These are phyloP conservation scores for Nycteola revayana DNA, from an alignment of 2,888 invertebrate species.

Conservation along the genomic window DNA sequence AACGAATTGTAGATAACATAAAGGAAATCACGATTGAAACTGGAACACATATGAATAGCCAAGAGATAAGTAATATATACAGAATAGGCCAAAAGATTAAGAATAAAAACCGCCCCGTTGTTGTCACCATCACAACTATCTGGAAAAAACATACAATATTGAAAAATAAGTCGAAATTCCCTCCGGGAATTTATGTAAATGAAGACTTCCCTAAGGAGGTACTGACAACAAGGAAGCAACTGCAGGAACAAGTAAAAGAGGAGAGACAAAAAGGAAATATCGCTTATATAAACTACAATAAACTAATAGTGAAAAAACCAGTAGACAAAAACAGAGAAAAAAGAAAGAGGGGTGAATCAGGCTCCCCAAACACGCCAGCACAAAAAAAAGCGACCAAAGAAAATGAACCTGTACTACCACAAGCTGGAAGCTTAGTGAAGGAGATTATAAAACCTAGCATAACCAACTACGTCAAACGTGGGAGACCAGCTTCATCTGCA, in stretches of 20 bases:
- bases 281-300: conserved; percentile 9
- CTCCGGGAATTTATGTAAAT: background rate
- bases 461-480: too few species aligned
- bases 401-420: too few species aligned
- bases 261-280: conserved; percentile 10
- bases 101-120: background rate
- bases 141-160: conserved; percentile 15
- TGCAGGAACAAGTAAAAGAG: too few species aligned
- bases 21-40: conserved; percentile 10
- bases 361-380: too few species aligned
- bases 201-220: conserved; percentile 9
- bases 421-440: too few species aligned
- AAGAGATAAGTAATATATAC: conserved; percentile 11
- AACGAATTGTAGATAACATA: conserved; percentile 12
- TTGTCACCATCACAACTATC: conserved; percentile 3
- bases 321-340: too few species aligned
- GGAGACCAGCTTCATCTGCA: too few species aligned
- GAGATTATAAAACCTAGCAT: too few species aligned
- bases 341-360: too few species aligned
- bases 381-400: too few species aligned
- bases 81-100: background rate
- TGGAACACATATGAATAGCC: conserved; percentile 10
- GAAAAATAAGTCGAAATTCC: conserved; percentile 4
- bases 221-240: conserved; percentile 5
- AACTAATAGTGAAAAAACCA: too few species aligned